A percentile compares a stretch with the other conserved stretches of the same genome.
Evolutionary conservation across 2,797 vertebrate genomes (phyloP).

Genomic region (Urophycis tenuis): DNA sequence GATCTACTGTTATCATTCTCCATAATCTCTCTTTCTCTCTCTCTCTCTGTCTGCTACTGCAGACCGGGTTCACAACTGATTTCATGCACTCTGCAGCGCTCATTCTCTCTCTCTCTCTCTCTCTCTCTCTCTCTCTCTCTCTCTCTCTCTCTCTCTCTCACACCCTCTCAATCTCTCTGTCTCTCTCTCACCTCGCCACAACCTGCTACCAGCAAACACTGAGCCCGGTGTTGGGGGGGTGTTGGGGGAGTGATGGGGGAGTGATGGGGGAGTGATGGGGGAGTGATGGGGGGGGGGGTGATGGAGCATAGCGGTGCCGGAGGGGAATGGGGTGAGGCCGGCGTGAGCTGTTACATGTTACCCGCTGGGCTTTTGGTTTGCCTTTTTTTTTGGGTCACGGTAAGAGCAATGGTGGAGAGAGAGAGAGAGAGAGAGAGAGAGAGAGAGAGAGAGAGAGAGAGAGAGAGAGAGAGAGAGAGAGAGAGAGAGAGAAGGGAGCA

Average conservation of each 20-base stretch:
- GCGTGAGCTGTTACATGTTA: slow-evolving; percentile 16
- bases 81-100: too few relatives aligned
- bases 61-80: too few relatives aligned
- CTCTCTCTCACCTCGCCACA: too few relatives aligned
- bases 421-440: background rate
- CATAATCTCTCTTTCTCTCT: background rate
- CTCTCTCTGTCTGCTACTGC: background rate
- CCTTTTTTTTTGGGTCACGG: slow-evolving; percentile 15
- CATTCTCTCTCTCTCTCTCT: background rate
- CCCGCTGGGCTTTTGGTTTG: slow-evolving; percentile 40
- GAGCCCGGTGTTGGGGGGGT: slow-evolving; percentile 4
- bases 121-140: background rate
- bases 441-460: background rate
- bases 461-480: background rate
- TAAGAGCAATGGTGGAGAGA: background rate
- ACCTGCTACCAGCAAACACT: background rate
- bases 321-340: background rate
- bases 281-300: slow-evolving; percentile 25
- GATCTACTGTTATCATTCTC: background rate
- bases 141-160: background rate
- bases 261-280: slow-evolving; percentile 5
- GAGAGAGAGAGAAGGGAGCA: background rate
- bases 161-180: background rate
- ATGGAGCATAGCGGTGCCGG: too few relatives aligned
- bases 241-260: slow-evolving; percentile 24